Conservation (phyloP, 2,888 invertebrate genomes). For the Stenolophus ochropezus region DNA sequence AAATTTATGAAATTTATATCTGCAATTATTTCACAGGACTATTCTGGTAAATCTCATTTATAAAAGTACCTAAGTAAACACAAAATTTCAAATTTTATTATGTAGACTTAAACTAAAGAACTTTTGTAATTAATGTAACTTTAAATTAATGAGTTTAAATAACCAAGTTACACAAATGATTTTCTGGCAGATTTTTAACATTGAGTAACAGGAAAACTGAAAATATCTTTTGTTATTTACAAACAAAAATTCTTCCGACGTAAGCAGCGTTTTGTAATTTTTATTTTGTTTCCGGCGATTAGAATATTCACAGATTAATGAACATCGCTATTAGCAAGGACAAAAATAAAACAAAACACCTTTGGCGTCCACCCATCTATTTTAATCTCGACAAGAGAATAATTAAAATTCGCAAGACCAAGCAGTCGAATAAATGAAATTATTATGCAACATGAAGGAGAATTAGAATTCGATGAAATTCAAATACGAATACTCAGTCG, state of each 20-base stretch:
- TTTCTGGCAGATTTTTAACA: neutral
- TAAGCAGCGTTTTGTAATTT: neutral
- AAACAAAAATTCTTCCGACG: neutral
- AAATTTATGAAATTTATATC: too few relatives aligned
- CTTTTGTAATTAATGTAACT: too few relatives aligned
- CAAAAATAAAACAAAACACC: constrained; percentile 29
- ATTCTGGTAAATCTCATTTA: too few relatives aligned
- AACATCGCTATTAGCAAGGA: constrained; percentile 21
- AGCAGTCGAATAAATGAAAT: constrained; percentile 23
- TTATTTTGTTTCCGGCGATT: constrained; percentile 20
- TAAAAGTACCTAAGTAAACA: too few relatives aligned
- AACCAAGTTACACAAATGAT: neutral
- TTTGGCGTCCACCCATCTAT: neutral
- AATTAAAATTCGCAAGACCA: constrained; percentile 18
- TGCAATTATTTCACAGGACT: too few relatives aligned
- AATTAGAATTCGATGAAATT: constrained; percentile 44
- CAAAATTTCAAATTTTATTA: too few relatives aligned
- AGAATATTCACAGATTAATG: constrained; percentile 23
- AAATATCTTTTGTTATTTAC: neutral
- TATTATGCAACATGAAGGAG: constrained; percentile 37
- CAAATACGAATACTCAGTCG: constrained; percentile 14
- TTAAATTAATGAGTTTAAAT: neutral
- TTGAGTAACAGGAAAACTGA: neutral
- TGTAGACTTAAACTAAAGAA: too few relatives aligned
- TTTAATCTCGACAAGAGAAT: constrained; percentile 4